Evolutionary conservation across 2,888 invertebrate genomes (phyloP).

Genomic region (Loripinus fragilis): DNA sequence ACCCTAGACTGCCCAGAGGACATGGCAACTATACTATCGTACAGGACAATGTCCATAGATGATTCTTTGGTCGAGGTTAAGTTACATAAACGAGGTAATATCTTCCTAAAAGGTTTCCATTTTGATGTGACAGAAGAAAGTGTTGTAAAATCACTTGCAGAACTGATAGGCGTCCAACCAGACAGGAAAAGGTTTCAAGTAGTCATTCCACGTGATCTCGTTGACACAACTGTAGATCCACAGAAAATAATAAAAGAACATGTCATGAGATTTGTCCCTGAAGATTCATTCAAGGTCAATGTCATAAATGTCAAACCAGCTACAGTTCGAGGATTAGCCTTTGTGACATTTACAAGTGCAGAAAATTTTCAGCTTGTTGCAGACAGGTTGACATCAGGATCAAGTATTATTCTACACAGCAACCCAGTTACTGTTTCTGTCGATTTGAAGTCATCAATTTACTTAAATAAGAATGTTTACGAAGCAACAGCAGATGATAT

Average conservation of each 20-base stretch:
- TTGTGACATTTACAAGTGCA: constrained; percentile 61
- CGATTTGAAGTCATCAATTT: constrained; percentile 53
- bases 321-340: constrained; percentile 53
- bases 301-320: constrained; percentile 43
- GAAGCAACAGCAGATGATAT: constrained; percentile 49
- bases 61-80: neutral
- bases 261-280: neutral
- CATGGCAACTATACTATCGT: constrained; percentile 18
- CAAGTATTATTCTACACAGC: constrained; percentile 6
- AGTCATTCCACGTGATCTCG: constrained; percentile 45
- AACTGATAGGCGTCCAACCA: constrained; percentile 7
- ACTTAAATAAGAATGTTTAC: constrained; percentile 49
- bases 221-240: neutral
- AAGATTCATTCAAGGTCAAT: constrained; percentile 43
- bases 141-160: constrained; percentile 39
- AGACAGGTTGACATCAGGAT: constrained; percentile 9
- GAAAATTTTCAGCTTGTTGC: constrained; percentile 59
- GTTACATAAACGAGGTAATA: constrained; percentile 8
- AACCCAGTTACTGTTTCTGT: constrained; percentile 27
- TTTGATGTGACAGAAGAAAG: constrained; percentile 49
- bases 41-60: neutral
- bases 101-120: constrained; percentile 35
- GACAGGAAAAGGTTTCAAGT: constrained; percentile 31
- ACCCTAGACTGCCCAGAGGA: constrained; percentile 52
- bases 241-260: neutral